Evolutionary conservation across 1,140 invertebrate species (phyloP), one percentile per base, ranked within the genome.

Genomic region (Pseudomyrmex sp.): DNA sequence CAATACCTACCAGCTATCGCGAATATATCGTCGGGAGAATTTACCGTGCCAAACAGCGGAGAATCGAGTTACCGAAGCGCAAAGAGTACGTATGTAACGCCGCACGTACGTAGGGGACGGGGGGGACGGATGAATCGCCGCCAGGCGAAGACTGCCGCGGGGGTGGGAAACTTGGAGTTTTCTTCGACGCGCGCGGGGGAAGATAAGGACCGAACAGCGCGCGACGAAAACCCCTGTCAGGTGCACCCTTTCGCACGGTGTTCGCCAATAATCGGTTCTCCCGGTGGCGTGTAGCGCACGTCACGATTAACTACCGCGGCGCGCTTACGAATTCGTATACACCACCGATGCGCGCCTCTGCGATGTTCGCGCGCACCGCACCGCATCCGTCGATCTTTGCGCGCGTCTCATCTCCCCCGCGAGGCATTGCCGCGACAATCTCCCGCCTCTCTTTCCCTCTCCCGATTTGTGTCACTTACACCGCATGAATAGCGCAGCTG

Each of bases 181-280:
- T 84, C 68, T 63, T 87, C 66, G 50, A 72, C 46, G 35, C 35
- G 35, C 46, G 35, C 35, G 35, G 18, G 62, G 52, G 66, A 48
- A 66, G 69, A 74, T 63, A 58, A 63, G 83, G 75, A 82, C 44
- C 85, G 56, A 58, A 54, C 74, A 68, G 46, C 88, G 46, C 88
- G 89, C 85, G 89, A 90, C 86, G 89, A 91, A 91, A 91, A 90
- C 89, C 91, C 65, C 56, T 59, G 91, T 92, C 92, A 93, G 92
- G 90, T 93, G 92, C 90, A 89, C 88, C 84, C 85, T 89, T 93
- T 93, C 92, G 82, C 92, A 92, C 91, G 89, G 90, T 89, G 88
- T 93, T 92, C 76, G 87, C 89, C 91, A 89, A 92, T 93, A 92
- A 93, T 93, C 91, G 88, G 87, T 91, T 91, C 87, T 82, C 35